A percentile compares a stretch with the other conserved stretches of the same genome.
Evolutionary conservation across 2,888 invertebrate species (phyloP).

Genomic region (Idaea aversata): DNA sequence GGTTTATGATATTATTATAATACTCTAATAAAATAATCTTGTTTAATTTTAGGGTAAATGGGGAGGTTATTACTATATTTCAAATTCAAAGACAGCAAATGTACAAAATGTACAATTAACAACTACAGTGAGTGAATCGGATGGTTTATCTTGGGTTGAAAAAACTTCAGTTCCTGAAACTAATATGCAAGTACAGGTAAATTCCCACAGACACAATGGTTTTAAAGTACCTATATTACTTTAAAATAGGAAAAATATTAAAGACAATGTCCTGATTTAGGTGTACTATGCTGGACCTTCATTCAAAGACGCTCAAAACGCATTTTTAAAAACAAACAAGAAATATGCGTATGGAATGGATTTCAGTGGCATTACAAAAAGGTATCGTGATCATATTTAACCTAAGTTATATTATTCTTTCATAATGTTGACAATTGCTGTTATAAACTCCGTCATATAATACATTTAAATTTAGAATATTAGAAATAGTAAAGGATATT

Average conservation of each 20-base stretch:
- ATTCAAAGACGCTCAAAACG: slow-evolving; percentile 34
- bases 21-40: not conserved
- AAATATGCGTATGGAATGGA: slow-evolving; percentile 38
- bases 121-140: slow-evolving; percentile 83
- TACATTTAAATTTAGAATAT: not conserved
- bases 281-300: slow-evolving; percentile 41
- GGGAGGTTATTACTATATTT: slow-evolving; percentile 48
- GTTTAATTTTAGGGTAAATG: slow-evolving; percentile 48
- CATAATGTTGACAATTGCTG: not conserved
- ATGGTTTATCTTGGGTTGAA: slow-evolving; percentile 86
- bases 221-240: not conserved
- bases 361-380: slow-evolving; percentile 42
- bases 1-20: too few species aligned
- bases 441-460: too few species aligned
- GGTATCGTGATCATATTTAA: slow-evolving; percentile 26
- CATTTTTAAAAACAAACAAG: slow-evolving; percentile 26
- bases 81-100: slow-evolving; percentile 22
- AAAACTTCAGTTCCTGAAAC: slow-evolving; percentile 26
- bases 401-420: not conserved
- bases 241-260: not conserved
- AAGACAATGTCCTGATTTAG: slow-evolving; percentile 22
- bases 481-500: not conserved
- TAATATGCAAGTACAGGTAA: slow-evolving; percentile 44
- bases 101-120: slow-evolving; percentile 81
- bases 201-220: not conserved